phyloP scores from a whole-genome alignment of 64 coral and sea anemone species.

The Pachyseris speciosa region DNA sequence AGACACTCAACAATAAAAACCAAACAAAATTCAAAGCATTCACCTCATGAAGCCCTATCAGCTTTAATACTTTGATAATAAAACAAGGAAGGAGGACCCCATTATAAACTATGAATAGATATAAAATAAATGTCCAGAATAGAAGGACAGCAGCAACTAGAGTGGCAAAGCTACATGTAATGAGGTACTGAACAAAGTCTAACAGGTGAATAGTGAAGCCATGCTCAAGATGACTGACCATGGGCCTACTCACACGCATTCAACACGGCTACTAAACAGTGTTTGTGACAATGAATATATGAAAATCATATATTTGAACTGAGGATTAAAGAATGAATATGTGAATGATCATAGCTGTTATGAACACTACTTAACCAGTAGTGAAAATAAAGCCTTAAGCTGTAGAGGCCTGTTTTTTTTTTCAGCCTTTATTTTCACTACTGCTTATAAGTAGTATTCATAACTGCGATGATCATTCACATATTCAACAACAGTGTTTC shows the following conservation, averaged over 20 bases:
- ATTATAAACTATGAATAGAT: constrained; percentile 5
- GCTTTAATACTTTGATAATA: neutral
- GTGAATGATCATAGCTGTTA: too few relatives aligned
- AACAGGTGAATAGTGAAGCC: neutral
- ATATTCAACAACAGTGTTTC: neutral
- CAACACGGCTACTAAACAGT: neutral
- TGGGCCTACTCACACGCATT: neutral
- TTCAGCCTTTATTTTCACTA: too few relatives aligned
- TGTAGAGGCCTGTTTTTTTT: too few relatives aligned
- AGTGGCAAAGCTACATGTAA: neutral
- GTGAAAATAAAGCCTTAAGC: too few relatives aligned
- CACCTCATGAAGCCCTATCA: constrained; percentile 2
- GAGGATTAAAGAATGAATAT: too few relatives aligned
- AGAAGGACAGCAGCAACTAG: neutral
- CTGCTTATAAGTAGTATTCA: too few relatives aligned
- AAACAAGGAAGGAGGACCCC: neutral
- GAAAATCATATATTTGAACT: too few relatives aligned
- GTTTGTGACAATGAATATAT: neutral
- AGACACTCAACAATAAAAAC: neutral
- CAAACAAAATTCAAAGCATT: neutral
- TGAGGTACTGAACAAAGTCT: neutral
- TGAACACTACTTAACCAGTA: too few relatives aligned
- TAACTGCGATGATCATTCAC: too few relatives aligned
- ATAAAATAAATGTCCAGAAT: neutral
- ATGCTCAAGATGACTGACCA: neutral